Evolutionary conservation across 2,888 invertebrate genomes (phyloP), one percentile per base, ranked within the genome.

Genomic region (Ormyrus pomaceus): DNA sequence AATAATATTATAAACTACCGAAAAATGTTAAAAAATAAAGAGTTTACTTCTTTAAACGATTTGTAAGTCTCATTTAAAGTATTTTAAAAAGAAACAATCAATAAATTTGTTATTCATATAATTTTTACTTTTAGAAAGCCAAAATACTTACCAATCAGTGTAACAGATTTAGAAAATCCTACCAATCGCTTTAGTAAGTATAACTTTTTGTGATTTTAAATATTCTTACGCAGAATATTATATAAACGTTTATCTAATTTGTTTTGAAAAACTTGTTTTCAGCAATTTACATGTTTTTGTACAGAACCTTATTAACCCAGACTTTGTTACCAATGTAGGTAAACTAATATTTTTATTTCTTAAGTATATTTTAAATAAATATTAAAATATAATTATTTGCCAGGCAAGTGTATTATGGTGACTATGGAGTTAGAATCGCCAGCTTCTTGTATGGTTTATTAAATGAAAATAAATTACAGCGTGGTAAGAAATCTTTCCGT

Each of bases 391-490:
- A 48, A n/a, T 50, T 55, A 2, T 68, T 11, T 55, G 1, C 4
- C 4, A 68, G 68, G 19, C 53, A 68, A 45, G 34, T 34, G 45
- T 68, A 68, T 11, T 68, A 68, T 53, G 68, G 68, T 19, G 5
- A 4, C 7, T 68, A 55, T 68, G 68, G 68, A 55, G 45, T 55
- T 5, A 53, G 55, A 45, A 68, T 68, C 6, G 53, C 68, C 34
- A 68, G 68, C 55, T 45, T 55, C 45, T 45, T 68, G 45, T 68
- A 68, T 10, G 68, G 13, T 50, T 8, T 68, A 34, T 34, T 68
- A 13, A 68, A 55, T 55, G 68, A 68, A 68, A 68, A 68, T 68
- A 68, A 68, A 50, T 68, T 55, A 45, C 45, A 68, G 45, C 34
- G 55, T 11, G 11, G 10, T 7, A 45, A 68, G 34, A 34, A 34